Conservation (phyloP, 2,888 invertebrate genomes). For the Nesidiocoris tenuis region DNA sequence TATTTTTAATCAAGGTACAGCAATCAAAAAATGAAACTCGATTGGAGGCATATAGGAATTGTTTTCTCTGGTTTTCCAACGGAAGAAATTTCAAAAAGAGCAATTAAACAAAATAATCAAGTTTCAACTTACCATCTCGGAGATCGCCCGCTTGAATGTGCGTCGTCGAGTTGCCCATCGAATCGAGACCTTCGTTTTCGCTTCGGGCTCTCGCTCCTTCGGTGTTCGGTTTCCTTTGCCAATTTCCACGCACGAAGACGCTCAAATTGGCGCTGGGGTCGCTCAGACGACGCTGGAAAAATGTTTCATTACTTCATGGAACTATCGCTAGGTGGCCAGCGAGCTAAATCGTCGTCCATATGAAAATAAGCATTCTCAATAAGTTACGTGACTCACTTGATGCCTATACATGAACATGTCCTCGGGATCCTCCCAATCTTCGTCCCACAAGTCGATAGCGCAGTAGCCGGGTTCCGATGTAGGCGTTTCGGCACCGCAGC, state of each 20-base stretch:
- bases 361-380: too few relatives aligned
- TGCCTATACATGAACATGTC: slow-evolving; percentile 79
- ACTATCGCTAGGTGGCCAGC: too few relatives aligned
- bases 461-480: slow-evolving; percentile 85
- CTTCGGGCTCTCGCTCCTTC: slow-evolving; percentile 70
- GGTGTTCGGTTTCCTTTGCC: slow-evolving; percentile 67
- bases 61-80: too few relatives aligned
- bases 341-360: too few relatives aligned
- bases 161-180: slow-evolving; percentile 75
- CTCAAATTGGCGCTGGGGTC: slow-evolving; percentile 90
- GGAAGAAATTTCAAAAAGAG: too few relatives aligned
- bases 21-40: too few relatives aligned
- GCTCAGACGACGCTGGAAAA: slow-evolving; percentile 74
- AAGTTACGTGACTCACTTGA: slow-evolving; percentile 67
- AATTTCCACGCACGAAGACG: slow-evolving; percentile 78
- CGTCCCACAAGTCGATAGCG: slow-evolving; percentile 85
- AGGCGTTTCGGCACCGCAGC: slow-evolving; percentile 90
- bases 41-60: too few relatives aligned
- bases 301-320: too few relatives aligned
- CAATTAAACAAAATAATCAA: too few relatives aligned
- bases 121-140: slow-evolving; percentile 82
- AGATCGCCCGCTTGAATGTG: slow-evolving; percentile 94
- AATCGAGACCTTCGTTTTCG: slow-evolving; percentile 88
- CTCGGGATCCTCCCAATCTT: slow-evolving; percentile 84
- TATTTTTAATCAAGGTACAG: too few relatives aligned